Conservation (phyloP, 2,113 vertebrate genomes). For the Campylorhamphus procurvoides region DNA sequence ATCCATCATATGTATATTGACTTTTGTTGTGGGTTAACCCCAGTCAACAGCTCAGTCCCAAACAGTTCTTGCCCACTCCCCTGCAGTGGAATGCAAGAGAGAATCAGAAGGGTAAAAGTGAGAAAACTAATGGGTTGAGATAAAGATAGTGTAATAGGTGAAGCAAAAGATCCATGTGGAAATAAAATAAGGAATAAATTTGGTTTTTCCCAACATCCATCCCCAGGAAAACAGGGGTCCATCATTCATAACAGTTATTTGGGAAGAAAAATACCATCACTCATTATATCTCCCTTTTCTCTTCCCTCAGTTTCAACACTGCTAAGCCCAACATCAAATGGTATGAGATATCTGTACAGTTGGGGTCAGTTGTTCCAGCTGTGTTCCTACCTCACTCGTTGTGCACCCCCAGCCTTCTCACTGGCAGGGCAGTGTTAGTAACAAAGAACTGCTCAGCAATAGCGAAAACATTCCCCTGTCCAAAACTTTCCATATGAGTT, state of each 20-base stretch:
- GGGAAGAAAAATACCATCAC: background rate
- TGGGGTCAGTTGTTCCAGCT: background rate
- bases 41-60: rapidly evolving
- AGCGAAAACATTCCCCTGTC: background rate
- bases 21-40: background rate
- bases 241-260: rapidly evolving
- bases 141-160: background rate
- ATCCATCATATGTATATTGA: background rate
- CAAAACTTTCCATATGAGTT: background rate
- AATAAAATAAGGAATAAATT: background rate
- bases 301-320: background rate
- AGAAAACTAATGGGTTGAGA: background rate
- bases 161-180: background rate
- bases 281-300: background rate
- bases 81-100: rapidly evolving
- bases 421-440: background rate
- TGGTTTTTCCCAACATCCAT: background rate
- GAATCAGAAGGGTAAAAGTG: background rate
- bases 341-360: rapidly evolving
- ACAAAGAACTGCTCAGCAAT: background rate
- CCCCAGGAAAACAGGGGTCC: background rate
- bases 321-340: background rate
- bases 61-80: background rate
- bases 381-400: background rate
- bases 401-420: background rate